Base-by-base conservation (phyloP, 2,888 invertebrate genomes). In the Embidobia sp. region DNA sequence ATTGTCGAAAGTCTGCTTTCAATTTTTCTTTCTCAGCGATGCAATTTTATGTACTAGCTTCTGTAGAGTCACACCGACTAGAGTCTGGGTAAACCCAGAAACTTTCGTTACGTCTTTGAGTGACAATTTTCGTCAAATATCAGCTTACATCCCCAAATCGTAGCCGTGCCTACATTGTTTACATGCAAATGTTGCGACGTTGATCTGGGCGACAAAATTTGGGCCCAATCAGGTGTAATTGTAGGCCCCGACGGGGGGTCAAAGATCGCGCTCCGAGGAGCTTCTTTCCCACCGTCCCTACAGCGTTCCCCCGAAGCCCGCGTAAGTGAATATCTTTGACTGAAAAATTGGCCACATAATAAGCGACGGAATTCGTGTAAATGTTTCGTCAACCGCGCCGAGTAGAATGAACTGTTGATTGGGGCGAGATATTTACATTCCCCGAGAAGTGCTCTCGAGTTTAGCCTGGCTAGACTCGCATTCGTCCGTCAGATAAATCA, bases 201-300 rank as follows among this genome's bases (percentile, higher is more conserved):
- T 33, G 16, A 40, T 13, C 13, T 18, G 8, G 80, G 82, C 84
- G 84, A 85, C 82, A 80, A 81, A 83, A 81, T 85, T 85, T 85
- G 80, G 81, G 83, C 80, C 83, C 87, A 88, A 88, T 88, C 88
- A 88, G 88, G 87, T 88, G 87, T 85, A 86, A 87, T 88, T 87
- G 87, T 87, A 79, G 76, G 79, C 69, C 86, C 70, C 86, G 57
- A 76, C 86, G 85, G 88, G 88, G 85, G 79, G 82, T 81, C 82
- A 61, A 46, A 42, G 40, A 22, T 72, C 59, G 73, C 57, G 64
- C 72, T n/a, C n/a, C 19, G 64, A 78, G 64, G 77, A 72, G 13
- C 55, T 49, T 79, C 83, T 83, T 86, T 85, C 85, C 84, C 86
- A 85, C 87, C 83, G 83, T 84, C 76, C 72, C 79, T 51, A 80